Percentiles rank a stretch among this genome's conserved stretches.
Conservation (phyloP, 2,888 invertebrate genomes). For the Sepiola atlantica region DNA sequence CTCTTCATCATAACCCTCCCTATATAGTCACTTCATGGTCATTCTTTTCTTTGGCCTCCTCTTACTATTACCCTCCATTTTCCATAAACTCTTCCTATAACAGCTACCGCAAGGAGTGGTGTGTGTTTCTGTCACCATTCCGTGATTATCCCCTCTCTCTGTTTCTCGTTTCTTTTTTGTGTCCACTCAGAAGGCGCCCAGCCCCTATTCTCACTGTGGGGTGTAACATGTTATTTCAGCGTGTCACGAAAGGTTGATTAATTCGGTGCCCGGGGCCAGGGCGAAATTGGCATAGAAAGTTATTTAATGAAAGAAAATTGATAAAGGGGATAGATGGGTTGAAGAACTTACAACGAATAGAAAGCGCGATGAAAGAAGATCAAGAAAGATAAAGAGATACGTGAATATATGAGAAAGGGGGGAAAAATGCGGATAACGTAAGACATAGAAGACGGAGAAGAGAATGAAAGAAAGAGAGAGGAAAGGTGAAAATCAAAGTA, state of each 20-base stretch:
- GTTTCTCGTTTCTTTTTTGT: no score
- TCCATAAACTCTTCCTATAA: neutral
- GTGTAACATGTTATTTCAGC: constrained; percentile 15
- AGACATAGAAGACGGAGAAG: neutral
- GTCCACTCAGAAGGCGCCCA: neutral
- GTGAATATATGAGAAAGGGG: neutral
- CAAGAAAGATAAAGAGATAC: neutral
- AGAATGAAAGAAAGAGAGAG: neutral
- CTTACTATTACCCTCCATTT: neutral
- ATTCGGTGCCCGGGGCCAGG: neutral
- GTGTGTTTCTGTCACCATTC: neutral
- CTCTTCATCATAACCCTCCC: neutral
- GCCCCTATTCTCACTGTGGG: neutral
- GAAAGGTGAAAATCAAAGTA: neutral
- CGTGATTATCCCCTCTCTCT: neutral
- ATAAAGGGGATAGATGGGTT: neutral
- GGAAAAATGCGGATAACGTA: neutral
- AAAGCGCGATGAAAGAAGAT: neutral
- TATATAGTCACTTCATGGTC: neutral
- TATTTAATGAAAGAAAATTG: constrained; percentile 11
- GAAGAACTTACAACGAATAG: no score
- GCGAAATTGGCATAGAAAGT: constrained; percentile 9
- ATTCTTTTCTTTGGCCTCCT: neutral
- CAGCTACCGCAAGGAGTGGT: neutral
- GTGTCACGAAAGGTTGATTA: constrained; percentile 22